phyloP scores from a whole-genome alignment of 1,140 invertebrate genomes.

The Megalonaias nervosa region DNA sequence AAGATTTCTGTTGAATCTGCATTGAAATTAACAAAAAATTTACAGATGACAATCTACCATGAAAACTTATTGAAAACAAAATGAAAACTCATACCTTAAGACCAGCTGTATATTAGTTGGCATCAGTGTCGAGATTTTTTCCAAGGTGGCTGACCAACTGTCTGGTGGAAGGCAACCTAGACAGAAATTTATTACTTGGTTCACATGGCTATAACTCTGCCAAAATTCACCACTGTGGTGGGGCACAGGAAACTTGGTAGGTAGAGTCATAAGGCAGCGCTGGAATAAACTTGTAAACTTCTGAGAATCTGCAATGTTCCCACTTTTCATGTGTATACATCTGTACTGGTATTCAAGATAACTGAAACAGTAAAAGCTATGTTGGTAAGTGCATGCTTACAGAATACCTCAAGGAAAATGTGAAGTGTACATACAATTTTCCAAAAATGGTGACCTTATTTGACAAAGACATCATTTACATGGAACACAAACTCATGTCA shows the following conservation, averaged over 20 bases:
- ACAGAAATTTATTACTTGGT: slow-evolving; percentile 10
- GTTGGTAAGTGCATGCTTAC: no score
- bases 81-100: slow-evolving; percentile 3
- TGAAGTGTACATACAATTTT: no score
- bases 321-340: neutral
- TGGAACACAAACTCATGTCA: no score
- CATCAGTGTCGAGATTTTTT: slow-evolving; percentile 19
- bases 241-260: neutral
- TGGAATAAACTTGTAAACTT: slow-evolving; percentile 21
- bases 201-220: slow-evolving; percentile 20
- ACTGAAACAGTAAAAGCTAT: neutral
- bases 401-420: no score
- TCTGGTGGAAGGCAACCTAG: slow-evolving; percentile 19
- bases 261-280: slow-evolving; percentile 19
- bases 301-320: neutral
- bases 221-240: slow-evolving; percentile 7
- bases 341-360: slow-evolving; percentile 24
- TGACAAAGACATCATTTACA: no score
- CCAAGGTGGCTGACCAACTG: slow-evolving; percentile 7
- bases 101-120: slow-evolving; percentile 17
- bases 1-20: no score
- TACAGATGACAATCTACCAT: no score
- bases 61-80: no score
- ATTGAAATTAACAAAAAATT: no score
- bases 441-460: no score